Conservation (phyloP, 2,797 vertebrate genomes). For the Periophthalmus magnuspinnatus region DNA sequence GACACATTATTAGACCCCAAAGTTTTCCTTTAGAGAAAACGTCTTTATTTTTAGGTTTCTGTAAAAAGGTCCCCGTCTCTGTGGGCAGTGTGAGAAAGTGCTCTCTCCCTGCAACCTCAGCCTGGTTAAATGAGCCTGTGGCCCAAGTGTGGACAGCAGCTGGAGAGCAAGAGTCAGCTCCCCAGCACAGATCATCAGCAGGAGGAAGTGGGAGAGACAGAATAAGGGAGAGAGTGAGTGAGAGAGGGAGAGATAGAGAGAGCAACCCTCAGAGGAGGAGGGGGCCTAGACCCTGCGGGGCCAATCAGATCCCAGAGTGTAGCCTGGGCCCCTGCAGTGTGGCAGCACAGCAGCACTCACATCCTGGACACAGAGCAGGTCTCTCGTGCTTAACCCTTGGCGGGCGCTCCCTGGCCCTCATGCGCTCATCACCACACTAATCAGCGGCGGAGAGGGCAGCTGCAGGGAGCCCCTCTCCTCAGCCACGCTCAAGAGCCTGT, state of each 20-base stretch:
- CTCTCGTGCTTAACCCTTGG: conserved; percentile 76
- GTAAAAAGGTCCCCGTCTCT: conserved; percentile 30
- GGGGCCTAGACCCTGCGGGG: conserved; percentile 74
- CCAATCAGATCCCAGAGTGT: conserved; percentile 78
- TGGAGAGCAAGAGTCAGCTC: conserved; percentile 76
- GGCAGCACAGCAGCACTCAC: conserved; percentile 72
- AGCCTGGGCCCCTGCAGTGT: conserved; percentile 75
- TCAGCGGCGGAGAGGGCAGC: conserved; percentile 75
- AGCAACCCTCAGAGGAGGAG: conserved; percentile 18
- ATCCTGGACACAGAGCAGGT: conserved; percentile 79
- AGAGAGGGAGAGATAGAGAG: too few species aligned
- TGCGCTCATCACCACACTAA: conserved; percentile 76
- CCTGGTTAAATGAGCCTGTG: conserved; percentile 75
- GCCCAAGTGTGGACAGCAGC: conserved; percentile 76
- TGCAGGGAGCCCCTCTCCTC: conserved; percentile 74
- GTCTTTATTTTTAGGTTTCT: conserved; percentile 1
- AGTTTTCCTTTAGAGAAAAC: conserved; percentile 7
- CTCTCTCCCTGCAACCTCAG: conserved; percentile 65
- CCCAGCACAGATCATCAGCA: conserved; percentile 78
- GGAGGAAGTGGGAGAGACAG: conserved; percentile 65
- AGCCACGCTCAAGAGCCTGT: conserved; percentile 72
- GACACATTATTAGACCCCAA: background rate
- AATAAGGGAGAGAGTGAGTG: background rate
- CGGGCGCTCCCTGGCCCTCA: conserved; percentile 62
- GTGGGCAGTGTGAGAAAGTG: conserved; percentile 66